phyloP scores from a whole-genome alignment of 2,888 invertebrate genomes.

The Gerris lacustris region DNA sequence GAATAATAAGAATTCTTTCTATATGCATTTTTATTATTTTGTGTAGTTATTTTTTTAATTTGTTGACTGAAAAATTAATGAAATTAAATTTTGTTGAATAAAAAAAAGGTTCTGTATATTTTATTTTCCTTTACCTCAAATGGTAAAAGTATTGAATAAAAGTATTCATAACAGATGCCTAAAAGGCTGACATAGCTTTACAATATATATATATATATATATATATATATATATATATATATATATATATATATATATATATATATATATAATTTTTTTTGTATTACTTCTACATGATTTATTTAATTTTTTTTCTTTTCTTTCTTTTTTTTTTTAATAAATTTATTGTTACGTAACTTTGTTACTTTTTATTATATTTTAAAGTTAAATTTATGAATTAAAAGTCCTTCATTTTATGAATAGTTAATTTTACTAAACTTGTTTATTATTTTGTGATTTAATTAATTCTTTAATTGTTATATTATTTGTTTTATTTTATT shows the following conservation, averaged over 20 bases:
- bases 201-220: not conserved
- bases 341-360: not conserved
- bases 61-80: not conserved
- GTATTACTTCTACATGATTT: not conserved
- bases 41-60: not conserved
- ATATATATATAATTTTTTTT: not conserved
- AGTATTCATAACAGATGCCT: conserved; percentile 1
- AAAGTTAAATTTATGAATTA: conserved; percentile 8
- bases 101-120: not conserved
- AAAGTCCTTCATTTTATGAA: conserved; percentile 5
- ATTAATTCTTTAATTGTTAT: conserved; percentile 27
- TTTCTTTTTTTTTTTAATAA: not conserved
- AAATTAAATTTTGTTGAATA: not conserved
- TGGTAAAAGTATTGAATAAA: conserved; percentile 1
- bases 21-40: not conserved
- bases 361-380: not conserved
- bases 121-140: not conserved
- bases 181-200: not conserved
- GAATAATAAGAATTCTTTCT: no score
- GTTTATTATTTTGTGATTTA: conserved; percentile 24
- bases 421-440: conserved; percentile 16
- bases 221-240: not conserved
- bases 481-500: conserved; percentile 30
- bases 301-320: not conserved
- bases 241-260: not conserved